These are phyloP conservation scores for Lycaon pictus DNA, from an alignment of 2,113 vertebrate species.

Conservation along the genomic window DNA sequence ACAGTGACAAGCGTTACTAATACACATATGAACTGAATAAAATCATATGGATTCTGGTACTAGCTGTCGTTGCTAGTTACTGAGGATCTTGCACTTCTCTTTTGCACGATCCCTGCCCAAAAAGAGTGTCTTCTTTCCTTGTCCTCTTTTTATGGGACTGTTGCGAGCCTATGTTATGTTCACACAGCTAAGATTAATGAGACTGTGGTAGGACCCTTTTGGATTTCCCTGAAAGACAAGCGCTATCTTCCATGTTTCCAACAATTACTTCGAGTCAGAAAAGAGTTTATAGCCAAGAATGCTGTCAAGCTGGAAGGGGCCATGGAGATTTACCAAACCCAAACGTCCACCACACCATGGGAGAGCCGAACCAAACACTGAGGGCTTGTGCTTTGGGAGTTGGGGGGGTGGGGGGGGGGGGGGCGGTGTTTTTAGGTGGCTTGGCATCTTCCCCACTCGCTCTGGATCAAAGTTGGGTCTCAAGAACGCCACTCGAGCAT, in stretches of 20 bases:
- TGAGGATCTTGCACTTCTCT: not conserved
- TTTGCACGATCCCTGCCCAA: not conserved
- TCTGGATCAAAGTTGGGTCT: constrained; percentile 12
- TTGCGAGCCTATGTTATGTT: not conserved
- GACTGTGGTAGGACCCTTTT: not conserved
- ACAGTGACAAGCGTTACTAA: not conserved
- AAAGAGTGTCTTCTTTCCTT: constrained; percentile 24
- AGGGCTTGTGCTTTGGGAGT: not conserved
- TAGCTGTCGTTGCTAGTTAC: not conserved
- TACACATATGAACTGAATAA: not conserved
- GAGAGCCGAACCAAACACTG: constrained; percentile 11
- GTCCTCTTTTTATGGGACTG: not conserved
- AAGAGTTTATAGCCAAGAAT: constrained; percentile 28
- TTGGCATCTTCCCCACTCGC: constrained; percentile 25
- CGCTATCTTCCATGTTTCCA: constrained; percentile 1
- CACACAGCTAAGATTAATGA: constrained; percentile 3
- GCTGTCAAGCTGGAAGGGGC: not conserved
- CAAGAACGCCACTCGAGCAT: not conserved
- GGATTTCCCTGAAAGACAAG: constrained; percentile 24
- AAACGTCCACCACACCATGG: not conserved
- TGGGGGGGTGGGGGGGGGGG: not conserved
- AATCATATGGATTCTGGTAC: constrained; percentile 30
- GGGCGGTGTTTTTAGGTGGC: not conserved
- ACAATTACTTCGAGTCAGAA: constrained; percentile 33
- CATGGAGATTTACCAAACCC: not conserved